Conservation (phyloP, 2,797 vertebrate genomes). For the Rhinoraja longicauda region DNA sequence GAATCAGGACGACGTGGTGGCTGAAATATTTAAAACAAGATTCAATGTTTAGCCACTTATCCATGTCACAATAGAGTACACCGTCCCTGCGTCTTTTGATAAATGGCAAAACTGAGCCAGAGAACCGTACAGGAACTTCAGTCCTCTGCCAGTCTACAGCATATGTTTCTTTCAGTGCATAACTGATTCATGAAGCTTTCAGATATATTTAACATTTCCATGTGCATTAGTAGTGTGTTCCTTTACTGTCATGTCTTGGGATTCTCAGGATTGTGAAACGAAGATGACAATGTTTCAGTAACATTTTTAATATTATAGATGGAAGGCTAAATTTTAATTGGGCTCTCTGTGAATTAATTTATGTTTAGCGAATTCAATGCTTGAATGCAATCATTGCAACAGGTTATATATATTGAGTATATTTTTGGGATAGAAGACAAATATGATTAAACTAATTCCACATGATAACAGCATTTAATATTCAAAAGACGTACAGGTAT, state of each 20-base stretch:
- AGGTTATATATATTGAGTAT: neutral
- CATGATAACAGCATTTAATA: too few relatives aligned
- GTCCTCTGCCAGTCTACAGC: neutral
- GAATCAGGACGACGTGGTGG: slow-evolving; percentile 61
- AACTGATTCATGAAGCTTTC: neutral
- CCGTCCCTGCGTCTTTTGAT: neutral
- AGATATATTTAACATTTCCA: neutral
- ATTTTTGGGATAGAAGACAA: neutral
- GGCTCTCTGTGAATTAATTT: neutral
- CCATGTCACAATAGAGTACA: neutral
- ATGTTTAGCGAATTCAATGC: neutral
- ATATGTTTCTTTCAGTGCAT: neutral
- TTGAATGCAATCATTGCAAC: neutral
- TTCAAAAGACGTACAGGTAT: too few relatives aligned
- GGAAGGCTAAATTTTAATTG: neutral
- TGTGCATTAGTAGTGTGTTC: neutral
- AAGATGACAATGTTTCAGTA: neutral
- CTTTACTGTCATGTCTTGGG: neutral
- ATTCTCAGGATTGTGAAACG: neutral
- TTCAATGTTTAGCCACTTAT: neutral
- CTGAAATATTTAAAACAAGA: slow-evolving; percentile 45
- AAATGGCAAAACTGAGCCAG: neutral
- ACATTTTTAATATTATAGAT: neutral
- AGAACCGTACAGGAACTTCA: slow-evolving; percentile 5
- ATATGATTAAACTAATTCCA: neutral